phyloP scores from a whole-genome alignment of 2,888 invertebrate species.

The Strigamia crassipes region DNA sequence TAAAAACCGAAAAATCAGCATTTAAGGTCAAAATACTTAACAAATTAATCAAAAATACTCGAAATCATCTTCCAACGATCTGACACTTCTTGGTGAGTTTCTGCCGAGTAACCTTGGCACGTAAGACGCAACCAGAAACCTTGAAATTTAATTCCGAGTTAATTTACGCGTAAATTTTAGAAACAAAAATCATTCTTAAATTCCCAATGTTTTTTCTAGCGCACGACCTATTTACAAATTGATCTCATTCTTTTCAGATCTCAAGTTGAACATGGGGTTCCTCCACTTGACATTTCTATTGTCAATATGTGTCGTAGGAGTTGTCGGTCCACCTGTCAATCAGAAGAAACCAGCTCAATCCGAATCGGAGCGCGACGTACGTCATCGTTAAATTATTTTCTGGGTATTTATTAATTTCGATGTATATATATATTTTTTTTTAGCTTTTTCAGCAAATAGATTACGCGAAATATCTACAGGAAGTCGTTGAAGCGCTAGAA shows the following conservation, averaged over 20 bases:
- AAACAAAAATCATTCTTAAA: not conserved
- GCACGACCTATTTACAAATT: not conserved
- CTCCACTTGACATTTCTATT: not conserved
- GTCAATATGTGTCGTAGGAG: not conserved
- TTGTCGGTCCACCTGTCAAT: constrained; percentile 50
- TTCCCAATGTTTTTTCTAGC: not conserved
- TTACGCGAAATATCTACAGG: constrained; percentile 85
- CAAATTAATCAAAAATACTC: not conserved
- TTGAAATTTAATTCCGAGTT: not conserved
- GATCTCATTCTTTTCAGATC: not conserved
- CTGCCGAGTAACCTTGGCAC: not conserved
- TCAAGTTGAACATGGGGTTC: not conserved
- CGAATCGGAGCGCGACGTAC: too few relatives aligned
- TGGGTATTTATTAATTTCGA: too few relatives aligned
- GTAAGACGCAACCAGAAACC: not conserved
- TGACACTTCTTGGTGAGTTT: not conserved
- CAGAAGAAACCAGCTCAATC: not conserved
- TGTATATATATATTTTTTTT: not conserved
- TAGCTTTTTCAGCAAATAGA: constrained; percentile 62
- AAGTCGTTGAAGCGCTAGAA: constrained; percentile 87
- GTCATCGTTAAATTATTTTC: too few relatives aligned
- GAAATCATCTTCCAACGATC: not conserved
- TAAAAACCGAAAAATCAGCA: not conserved
- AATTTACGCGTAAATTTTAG: not conserved
- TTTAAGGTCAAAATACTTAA: too few relatives aligned